Base-by-base conservation (phyloP, 2,888 invertebrate genomes). In the Cosmopolites sordidus region DNA sequence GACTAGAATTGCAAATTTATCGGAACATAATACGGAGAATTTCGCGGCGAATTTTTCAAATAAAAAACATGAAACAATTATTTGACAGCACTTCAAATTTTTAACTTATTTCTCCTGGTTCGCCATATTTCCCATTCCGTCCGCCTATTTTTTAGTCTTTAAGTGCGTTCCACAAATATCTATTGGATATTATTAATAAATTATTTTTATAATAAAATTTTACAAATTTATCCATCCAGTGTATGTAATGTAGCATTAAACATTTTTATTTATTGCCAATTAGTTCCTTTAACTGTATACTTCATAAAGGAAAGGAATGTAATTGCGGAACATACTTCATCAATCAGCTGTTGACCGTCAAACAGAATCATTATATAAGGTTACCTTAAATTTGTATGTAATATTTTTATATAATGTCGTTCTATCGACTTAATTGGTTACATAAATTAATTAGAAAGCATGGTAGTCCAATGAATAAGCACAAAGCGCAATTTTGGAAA, bases 31-130 rank as follows among this genome's bases (percentile, higher is more conserved):
- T 53, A 58, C 53, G 43, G 40, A 27, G 3, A 53, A 48, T 53
- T 58, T 58, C 8, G 45, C 40, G 48, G 43, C 48, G 37, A 43
- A 52, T 14, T 47, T 48, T 58, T 52, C 41, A 50, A 51, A 43
- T 44, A 56, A 55, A 40, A 30, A 41, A 48, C 46, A 55, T 58
- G 30, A 47, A 47, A 40, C 14, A 33, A 33, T 48, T 33, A 51
- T 56, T 60, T 60, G 58, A 59, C 59, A 59, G 55, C 42, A 56
- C 60, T 60, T 58, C 58, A 58, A 58, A 59, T 54, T 58, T 60
- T 47, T 44, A 47, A 50, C 50, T 55, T 56, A 56, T 56, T 51
- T 54, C 45, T 46, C 29, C 42, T 41, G 43, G n/a, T 27, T 48
- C 54, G 54, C 59, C 59, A 59, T 59, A 57, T 57, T 57, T 11